Evolutionary conservation across 1,140 invertebrate genomes (phyloP).

Genomic region (Manduca sexta): DNA sequence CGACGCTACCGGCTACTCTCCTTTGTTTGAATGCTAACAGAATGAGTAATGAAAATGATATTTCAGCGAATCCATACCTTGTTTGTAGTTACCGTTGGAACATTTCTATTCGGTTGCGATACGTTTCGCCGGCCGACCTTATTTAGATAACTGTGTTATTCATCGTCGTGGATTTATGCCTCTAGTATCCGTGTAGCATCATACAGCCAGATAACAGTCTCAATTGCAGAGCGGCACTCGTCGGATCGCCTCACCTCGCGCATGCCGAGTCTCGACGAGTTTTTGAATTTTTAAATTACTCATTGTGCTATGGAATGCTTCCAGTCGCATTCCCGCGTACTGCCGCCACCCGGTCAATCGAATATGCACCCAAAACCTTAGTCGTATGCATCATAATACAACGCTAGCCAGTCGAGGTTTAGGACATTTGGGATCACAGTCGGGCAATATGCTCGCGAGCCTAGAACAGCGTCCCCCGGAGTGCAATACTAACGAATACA

Average conservation of each 20-base stretch:
- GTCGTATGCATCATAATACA: conserved; percentile 49
- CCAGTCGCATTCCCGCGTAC: conserved; percentile 39
- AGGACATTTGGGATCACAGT: conserved; percentile 24
- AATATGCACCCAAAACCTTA: conserved; percentile 53
- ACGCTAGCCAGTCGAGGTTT: conserved; percentile 18
- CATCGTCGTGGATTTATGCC: conserved; percentile 30
- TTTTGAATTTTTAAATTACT: conserved; percentile 76
- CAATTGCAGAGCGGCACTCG: conserved; percentile 59
- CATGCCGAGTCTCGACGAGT: conserved; percentile 61
- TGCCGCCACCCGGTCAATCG: conserved; percentile 27
- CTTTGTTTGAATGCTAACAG: conserved; percentile 20
- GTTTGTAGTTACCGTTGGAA: conserved; percentile 32
- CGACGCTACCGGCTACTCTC: conserved; percentile 16
- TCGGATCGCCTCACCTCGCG: conserved; percentile 56
- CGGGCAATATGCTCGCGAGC: conserved; percentile 42
- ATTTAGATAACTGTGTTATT: conserved; percentile 34
- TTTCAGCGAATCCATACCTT: conserved; percentile 16
- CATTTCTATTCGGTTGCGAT: conserved; percentile 18
- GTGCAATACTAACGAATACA: conserved; percentile 64
- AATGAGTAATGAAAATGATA: conserved; percentile 25
- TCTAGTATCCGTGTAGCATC: conserved; percentile 26
- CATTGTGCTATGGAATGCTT: conserved; percentile 71
- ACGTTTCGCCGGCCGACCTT: conserved; percentile 13
- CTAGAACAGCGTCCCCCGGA: conserved; percentile 55
- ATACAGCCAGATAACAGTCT: conserved; percentile 57